These are phyloP conservation scores for Diarsia dahlii DNA, from an alignment of 2,888 invertebrate genomes.

Conservation along the genomic window DNA sequence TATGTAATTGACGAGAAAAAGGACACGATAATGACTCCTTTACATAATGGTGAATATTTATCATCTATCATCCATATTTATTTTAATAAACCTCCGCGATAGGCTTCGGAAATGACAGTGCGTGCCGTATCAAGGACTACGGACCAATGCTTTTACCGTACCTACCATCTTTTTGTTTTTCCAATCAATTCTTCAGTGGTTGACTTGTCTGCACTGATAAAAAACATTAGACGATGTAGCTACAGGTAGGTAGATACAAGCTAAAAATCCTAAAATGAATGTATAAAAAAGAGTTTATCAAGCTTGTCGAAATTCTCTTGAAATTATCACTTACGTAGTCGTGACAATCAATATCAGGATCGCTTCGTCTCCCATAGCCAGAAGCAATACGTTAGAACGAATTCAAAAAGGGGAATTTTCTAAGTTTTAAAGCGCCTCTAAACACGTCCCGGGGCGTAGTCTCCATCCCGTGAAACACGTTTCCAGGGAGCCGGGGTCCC, in stretches of 20 bases:
- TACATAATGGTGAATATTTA: not conserved
- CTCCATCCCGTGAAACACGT: slow-evolving; percentile 37
- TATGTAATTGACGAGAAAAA: not conserved
- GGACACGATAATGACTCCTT: not conserved
- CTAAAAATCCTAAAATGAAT: not conserved
- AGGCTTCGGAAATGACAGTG: not conserved
- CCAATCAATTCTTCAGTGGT: not conserved
- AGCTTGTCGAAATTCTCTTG: not conserved
- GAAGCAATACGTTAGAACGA: slow-evolving; percentile 53
- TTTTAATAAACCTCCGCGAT: not conserved
- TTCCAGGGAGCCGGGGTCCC: not conserved
- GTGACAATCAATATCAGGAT: slow-evolving; percentile 14
- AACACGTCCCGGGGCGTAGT: slow-evolving; percentile 56
- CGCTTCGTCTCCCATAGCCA: not conserved
- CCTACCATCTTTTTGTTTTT: not conserved
- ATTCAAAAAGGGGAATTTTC: slow-evolving; percentile 60
- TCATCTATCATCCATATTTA: not conserved
- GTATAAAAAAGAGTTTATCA: not conserved
- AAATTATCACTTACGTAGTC: slow-evolving; percentile 2
- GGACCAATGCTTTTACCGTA: not conserved
- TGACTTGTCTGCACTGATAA: not conserved
- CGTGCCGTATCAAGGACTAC: slow-evolving; percentile 8
- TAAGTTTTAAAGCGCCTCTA: slow-evolving; percentile 67
- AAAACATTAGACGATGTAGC: not conserved
- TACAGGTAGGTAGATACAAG: not conserved